A percentile compares a stretch with the other conserved stretches of the same genome.
phyloP scores from a whole-genome alignment of 2,797 vertebrate species.

The Fundulus diaphanus region DNA sequence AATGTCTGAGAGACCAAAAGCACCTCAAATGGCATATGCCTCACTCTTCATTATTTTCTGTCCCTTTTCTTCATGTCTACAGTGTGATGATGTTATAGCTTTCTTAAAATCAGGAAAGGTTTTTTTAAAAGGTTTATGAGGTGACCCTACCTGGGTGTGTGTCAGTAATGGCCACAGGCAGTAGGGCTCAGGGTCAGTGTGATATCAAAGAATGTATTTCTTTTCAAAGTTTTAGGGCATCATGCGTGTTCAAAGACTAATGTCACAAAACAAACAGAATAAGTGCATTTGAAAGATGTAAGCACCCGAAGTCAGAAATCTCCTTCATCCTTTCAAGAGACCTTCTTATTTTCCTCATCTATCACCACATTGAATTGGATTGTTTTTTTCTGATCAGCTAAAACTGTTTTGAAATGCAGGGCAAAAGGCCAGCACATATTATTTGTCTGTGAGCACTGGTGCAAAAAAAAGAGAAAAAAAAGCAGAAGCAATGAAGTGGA shows the following conservation, averaged over 20 bases:
- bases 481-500: constrained; percentile 29
- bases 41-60: constrained; percentile 13
- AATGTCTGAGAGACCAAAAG: constrained; percentile 50
- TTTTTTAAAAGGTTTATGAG: constrained; percentile 57
- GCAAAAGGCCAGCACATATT: constrained; percentile 56
- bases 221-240: constrained; percentile 75
- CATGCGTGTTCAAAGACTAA: constrained; percentile 72
- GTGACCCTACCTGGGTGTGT: constrained; percentile 62
- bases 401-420: constrained; percentile 59
- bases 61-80: constrained; percentile 1
- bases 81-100: constrained; percentile 4
- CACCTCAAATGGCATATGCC: constrained; percentile 27
- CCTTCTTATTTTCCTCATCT: constrained; percentile 58
- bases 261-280: constrained; percentile 64
- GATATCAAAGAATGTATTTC: constrained; percentile 69
- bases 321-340: constrained; percentile 52
- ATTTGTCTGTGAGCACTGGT: constrained; percentile 59
- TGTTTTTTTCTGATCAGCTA: constrained; percentile 55
- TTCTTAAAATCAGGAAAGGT: constrained; percentile 51
- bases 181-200: constrained; percentile 70
- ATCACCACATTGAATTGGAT: constrained; percentile 58
- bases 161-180: constrained; percentile 70
- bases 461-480: constrained; percentile 56
- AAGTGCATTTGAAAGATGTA: constrained; percentile 50
- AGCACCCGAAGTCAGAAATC: constrained; percentile 64